A percentile compares a stretch with the other conserved stretches of the same genome.
These are phyloP conservation scores for Babylonia areolata DNA, from an alignment of 1,140 invertebrate genomes.

Conservation along the genomic window DNA sequence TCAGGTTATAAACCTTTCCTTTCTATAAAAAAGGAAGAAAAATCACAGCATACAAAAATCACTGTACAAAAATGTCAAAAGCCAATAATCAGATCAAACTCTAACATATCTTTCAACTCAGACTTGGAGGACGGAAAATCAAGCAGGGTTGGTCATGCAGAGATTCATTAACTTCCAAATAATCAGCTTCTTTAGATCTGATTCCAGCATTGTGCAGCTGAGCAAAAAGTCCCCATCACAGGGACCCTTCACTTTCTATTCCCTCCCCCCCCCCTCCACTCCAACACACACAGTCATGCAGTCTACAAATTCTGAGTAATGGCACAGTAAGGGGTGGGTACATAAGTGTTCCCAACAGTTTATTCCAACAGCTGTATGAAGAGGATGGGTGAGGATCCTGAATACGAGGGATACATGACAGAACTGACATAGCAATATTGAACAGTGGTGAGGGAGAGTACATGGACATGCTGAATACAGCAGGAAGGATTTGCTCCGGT, in stretches of 20 bases:
- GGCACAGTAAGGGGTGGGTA: too few species aligned
- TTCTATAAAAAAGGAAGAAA: constrained; percentile 1
- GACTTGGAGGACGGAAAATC: background rate
- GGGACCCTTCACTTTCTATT: too few species aligned
- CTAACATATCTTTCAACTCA: background rate
- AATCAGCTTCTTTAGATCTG: too few species aligned
- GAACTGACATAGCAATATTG: background rate
- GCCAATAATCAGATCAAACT: background rate
- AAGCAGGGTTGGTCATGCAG: constrained; percentile 19
- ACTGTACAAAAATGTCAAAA: background rate
- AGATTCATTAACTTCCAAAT: background rate
- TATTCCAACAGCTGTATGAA: too few species aligned
- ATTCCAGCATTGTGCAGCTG: too few species aligned
- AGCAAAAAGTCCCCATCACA: too few species aligned
- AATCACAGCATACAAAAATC: constrained; percentile 17
- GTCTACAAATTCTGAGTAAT: too few species aligned
- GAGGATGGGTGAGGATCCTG: background rate
- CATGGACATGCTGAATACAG: background rate
- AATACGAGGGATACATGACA: background rate
- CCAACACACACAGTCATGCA: background rate
- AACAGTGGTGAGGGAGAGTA: too few species aligned
- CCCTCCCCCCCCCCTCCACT: too few species aligned
- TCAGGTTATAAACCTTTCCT: background rate
- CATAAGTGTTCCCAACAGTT: too few species aligned
- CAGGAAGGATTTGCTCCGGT: background rate